Base-by-base conservation (phyloP, 2,888 invertebrate genomes). In the Rapana venosa region DNA sequence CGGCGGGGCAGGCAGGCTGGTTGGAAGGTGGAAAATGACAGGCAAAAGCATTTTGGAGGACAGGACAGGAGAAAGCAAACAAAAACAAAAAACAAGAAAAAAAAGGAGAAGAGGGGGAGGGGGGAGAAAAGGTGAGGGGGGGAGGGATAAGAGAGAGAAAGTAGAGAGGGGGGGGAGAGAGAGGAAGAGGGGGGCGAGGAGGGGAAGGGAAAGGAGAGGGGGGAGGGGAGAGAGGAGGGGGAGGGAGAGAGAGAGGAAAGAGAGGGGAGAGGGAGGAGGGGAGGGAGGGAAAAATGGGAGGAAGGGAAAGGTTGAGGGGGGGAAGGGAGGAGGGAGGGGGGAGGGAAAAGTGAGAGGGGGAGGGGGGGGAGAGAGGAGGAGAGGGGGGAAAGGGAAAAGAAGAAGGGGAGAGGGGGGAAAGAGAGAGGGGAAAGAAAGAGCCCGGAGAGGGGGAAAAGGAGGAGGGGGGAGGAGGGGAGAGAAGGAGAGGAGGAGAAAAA, bases 361-460 rank as follows among this genome's bases (percentile, higher is more conserved):
- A 35, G 79, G 26, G 77, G 30, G 88, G 35, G 88, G 22, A 32
- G 56, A 30, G 26, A 56, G 47, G 35, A 35, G 47, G 36, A 35
- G 61, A 61, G 11, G 26, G 26, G 26, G 61, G 13, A 20, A 35
- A 26, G 32, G 66, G 47, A 20, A 81, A 81, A 47, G 61, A 56
- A 66, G 86, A 61, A 47, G 22, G 81, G 66, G 58, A 74, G 32
- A 74, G 88, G 30, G 83, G 26, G 36, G 47, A 86, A 35, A 86
- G 56, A 61, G 88, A 56, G 26, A 74, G n/a, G 30, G 26, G 30
- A 47, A 61, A 22, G 32, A 26, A 26, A 32, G 15, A 0, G 2
- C 0, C 30, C 15, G 32, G 32, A 79, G 30, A 79, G 1, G 15
- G 77, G 32, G 77, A 30, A 13, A 79, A 32, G 1, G 32, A 30